These are phyloP conservation scores for Epinotia demarniana DNA, from an alignment of 2,888 invertebrate species.

Conservation along the genomic window DNA sequence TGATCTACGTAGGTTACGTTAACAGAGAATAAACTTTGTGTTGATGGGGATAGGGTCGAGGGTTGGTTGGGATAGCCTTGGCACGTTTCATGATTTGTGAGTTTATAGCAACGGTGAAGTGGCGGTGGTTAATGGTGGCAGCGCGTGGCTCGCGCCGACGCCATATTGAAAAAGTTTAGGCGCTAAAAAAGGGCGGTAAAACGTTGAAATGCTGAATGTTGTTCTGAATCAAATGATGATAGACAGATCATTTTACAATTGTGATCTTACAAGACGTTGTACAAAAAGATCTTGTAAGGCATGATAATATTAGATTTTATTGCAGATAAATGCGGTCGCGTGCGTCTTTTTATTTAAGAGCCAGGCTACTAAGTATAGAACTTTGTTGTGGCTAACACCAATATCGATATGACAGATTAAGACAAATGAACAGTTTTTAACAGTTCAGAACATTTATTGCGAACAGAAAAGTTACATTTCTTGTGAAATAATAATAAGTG, in stretches of 20 bases:
- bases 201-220: slow-evolving; percentile 41
- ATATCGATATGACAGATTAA: background rate
- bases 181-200: slow-evolving; percentile 75
- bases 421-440: background rate
- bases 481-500: slow-evolving; percentile 51
- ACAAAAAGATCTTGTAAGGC: background rate
- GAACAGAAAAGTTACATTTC: slow-evolving; percentile 20
- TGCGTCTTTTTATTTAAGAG: background rate
- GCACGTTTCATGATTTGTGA: slow-evolving; percentile 84
- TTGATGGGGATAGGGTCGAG: slow-evolving; percentile 55
- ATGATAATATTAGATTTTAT: background rate
- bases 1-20: slow-evolving; percentile 59
- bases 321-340: background rate
- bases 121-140: slow-evolving; percentile 84
- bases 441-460: background rate
- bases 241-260: slow-evolving; percentile 33
- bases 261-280: background rate
- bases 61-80: slow-evolving; percentile 63
- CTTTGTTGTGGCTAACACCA: background rate
- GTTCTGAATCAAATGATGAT: slow-evolving; percentile 38
- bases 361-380: no score
- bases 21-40: slow-evolving; percentile 63
- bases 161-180: slow-evolving; percentile 84
- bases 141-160: slow-evolving; percentile 79
- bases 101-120: slow-evolving; percentile 85